Evolutionary conservation across 2,888 invertebrate species (phyloP), one percentile per base, ranked within the genome.

Genomic region (Coecobrya sp.): DNA sequence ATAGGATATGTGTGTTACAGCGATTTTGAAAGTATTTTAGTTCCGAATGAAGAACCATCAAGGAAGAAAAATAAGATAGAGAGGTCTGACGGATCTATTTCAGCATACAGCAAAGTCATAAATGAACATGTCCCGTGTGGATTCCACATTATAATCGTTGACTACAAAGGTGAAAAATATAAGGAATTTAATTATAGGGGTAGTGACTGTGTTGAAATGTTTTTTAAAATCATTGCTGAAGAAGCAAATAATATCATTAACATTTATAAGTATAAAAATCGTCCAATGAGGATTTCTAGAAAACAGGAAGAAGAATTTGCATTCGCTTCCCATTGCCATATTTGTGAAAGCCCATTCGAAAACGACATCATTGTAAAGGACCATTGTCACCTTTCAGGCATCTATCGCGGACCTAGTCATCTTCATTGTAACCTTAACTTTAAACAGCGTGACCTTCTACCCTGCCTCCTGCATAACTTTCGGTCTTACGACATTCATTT

Each of bases 401-500:
- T n/a, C 4, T 81, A 30, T 85, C 1, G 85, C 8, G 92, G 88
- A 8, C 52, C 73, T 10, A 30, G 76, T 10, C 76, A 85, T 22
- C 27, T 8, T 30, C 10, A 16, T 0, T 92, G 92, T 22, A 92
- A 88, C 36, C 11, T 25, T 7, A 13, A 68, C 0, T 79, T 65
- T 13, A 0, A 2, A 3, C 92, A 92, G 16, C 11, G 59, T 19
- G 0, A 59, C 8, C 11, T 16, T 5, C 27, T 92, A 13, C 73
- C 88, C 8, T n/a, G 59, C 0, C 8, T 86, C 2, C 19, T 87
- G 0, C 88, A 88, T 25, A 84, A 86, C 19, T 86, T 87, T 52
- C 65, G n/a, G 16, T 27, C 16, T 13, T 92, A 92, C 68, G 92
- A 92, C 27, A 8, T n/a, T 0, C 25, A 86, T 42, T 65, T 92